Evolutionary conservation across 1,140 invertebrate genomes (phyloP).

Genomic region (Hycleus cichorii): DNA sequence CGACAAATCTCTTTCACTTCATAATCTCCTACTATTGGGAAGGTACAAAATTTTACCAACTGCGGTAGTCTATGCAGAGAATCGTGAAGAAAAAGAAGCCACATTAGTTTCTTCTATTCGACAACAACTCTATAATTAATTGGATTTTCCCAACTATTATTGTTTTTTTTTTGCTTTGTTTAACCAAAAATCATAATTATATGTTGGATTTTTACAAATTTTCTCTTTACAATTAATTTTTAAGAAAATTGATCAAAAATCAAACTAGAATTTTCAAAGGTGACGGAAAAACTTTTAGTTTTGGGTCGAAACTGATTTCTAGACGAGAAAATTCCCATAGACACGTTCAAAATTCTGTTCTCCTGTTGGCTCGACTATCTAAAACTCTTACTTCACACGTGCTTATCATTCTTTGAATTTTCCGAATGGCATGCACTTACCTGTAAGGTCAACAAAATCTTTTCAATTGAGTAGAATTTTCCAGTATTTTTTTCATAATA

Average conservation of each 20-base stretch:
- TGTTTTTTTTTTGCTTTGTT: too few species aligned
- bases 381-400: constrained; percentile 30
- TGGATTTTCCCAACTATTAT: too few species aligned
- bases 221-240: too few species aligned
- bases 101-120: too few species aligned
- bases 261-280: too few species aligned
- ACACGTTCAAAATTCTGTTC: constrained; percentile 10
- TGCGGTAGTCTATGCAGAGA: constrained; percentile 9
- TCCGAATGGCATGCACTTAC: neutral
- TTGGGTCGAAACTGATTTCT: too few species aligned
- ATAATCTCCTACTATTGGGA: constrained; percentile 16
- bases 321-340: neutral
- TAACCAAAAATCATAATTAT: too few species aligned
- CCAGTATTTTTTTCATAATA: too few species aligned
- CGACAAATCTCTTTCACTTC: neutral
- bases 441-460: neutral
- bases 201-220: too few species aligned
- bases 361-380: constrained; percentile 25
- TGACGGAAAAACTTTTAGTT: too few species aligned
- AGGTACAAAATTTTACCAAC: constrained; percentile 25
- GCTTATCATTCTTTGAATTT: constrained; percentile 27
- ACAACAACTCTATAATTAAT: too few species aligned
- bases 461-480: neutral
- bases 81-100: constrained; percentile 1
- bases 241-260: too few species aligned